These are phyloP conservation scores for Poecilia gillii DNA, from an alignment of 2,797 vertebrate species.

Conservation along the genomic window DNA sequence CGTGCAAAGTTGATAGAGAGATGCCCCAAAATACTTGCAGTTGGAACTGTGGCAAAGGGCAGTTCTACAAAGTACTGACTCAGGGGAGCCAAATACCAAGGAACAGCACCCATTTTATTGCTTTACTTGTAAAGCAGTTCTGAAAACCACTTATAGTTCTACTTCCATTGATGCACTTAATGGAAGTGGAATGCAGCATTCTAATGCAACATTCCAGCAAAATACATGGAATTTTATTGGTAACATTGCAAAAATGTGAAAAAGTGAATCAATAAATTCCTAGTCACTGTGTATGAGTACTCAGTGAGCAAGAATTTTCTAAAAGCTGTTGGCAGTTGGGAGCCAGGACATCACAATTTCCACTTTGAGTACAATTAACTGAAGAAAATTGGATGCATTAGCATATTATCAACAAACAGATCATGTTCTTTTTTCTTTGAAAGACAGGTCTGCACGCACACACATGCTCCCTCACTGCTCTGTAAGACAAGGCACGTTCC, in stretches of 20 bases:
- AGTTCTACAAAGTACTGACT: background rate
- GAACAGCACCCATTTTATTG: background rate
- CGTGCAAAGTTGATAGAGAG: background rate
- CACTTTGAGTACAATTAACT: constrained; percentile 15
- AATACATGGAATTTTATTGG: background rate
- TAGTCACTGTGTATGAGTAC: background rate
- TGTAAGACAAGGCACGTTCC: constrained; percentile 75
- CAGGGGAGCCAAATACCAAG: background rate
- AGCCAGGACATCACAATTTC: background rate
- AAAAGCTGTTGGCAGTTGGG: constrained; percentile 13
- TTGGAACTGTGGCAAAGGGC: background rate
- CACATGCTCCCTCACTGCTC: constrained; percentile 39
- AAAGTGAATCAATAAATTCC: background rate
- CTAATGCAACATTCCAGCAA: background rate
- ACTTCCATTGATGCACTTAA: background rate
- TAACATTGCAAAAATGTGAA: background rate
- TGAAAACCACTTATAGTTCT: background rate
- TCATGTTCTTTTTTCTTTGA: constrained; percentile 65
- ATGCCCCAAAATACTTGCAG: background rate
- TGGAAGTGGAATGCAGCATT: background rate
- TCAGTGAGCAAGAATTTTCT: background rate
- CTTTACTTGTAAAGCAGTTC: background rate
- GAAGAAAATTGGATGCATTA: constrained; percentile 60
- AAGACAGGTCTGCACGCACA: constrained; percentile 51
- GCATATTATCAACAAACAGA: constrained; percentile 64